A percentile compares a stretch with the other conserved stretches of the same genome.
Conservation (phyloP, 2,113 vertebrate genomes). For the Nansenia antarctica region DNA sequence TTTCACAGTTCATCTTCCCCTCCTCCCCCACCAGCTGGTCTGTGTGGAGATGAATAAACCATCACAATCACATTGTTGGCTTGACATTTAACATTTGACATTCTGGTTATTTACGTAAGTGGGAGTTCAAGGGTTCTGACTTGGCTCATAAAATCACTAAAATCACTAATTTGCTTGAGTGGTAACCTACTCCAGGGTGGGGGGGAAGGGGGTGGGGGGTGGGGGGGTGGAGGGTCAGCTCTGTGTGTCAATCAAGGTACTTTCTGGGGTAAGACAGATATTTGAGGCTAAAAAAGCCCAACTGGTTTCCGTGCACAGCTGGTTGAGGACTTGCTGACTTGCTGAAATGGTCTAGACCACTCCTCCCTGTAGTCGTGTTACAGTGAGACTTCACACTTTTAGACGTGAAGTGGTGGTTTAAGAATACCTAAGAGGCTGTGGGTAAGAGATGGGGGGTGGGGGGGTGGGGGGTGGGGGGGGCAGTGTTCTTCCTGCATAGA, state of each 20-base stretch:
- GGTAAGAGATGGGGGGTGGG: no score
- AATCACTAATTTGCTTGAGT: background rate
- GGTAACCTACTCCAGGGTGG: no score
- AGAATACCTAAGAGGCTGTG: no score
- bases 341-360: no score
- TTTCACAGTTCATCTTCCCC: background rate
- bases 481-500: no score
- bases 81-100: background rate
- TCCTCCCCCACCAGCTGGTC: background rate
- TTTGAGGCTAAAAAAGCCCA: background rate
- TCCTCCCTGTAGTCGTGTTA: no score
- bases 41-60: slow-evolving; percentile 1
- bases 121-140: background rate
- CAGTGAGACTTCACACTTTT: no score
- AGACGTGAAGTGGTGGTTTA: no score
- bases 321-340: no score
- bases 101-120: no score
- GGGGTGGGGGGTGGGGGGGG: no score
- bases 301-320: background rate
- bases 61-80: background rate
- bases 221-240: background rate
- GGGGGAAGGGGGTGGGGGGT: no score
- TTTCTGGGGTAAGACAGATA: background rate
- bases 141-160: background rate
- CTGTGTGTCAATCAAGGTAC: background rate